These are phyloP conservation scores for Dyspetes luteomarginatus DNA, from an alignment of 2,888 invertebrate genomes.

Conservation along the genomic window DNA sequence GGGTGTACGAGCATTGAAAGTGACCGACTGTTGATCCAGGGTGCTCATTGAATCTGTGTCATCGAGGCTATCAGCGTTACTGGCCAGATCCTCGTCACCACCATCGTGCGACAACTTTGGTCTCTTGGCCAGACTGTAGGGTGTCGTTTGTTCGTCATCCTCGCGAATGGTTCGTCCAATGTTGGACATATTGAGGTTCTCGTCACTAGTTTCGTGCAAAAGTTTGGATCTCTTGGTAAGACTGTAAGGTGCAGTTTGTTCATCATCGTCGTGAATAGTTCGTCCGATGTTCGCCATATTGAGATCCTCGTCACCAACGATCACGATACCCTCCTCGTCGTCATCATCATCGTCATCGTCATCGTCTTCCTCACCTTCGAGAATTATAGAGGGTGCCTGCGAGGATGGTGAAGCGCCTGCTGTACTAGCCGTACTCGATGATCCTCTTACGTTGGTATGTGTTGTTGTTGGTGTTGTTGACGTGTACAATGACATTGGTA, in stretches of 20 bases:
- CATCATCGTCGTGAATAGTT: constrained; percentile 78
- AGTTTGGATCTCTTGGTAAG: no score
- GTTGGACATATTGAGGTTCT: constrained; percentile 79
- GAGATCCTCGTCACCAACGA: constrained; percentile 87
- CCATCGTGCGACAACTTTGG: constrained; percentile 85
- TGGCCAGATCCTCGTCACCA: constrained; percentile 85
- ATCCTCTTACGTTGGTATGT: constrained; percentile 83
- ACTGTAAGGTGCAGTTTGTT: constrained; percentile 89
- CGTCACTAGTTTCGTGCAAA: no score
- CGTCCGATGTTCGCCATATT: constrained; percentile 76
- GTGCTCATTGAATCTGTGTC: constrained; percentile 80
- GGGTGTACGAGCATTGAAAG: constrained; percentile 74
- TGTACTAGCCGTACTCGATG: constrained; percentile 83
- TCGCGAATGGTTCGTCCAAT: constrained; percentile 76
- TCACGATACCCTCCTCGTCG: constrained; percentile 89
- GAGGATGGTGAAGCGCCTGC: constrained; percentile 81
- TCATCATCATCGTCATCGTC: constrained; percentile 87
- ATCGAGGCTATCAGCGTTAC: constrained; percentile 88
- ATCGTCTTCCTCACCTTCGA: constrained; percentile 81
- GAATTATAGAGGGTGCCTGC: constrained; percentile 74
- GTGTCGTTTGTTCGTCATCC: constrained; percentile 86
- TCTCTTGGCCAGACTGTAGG: constrained; percentile 88
- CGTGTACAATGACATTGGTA: constrained; percentile 73
- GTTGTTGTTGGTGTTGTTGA: constrained; percentile 85
- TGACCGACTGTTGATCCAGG: constrained; percentile 75